Base-by-base conservation (phyloP, 2,888 invertebrate genomes). In the Chydorus sphaericus region DNA sequence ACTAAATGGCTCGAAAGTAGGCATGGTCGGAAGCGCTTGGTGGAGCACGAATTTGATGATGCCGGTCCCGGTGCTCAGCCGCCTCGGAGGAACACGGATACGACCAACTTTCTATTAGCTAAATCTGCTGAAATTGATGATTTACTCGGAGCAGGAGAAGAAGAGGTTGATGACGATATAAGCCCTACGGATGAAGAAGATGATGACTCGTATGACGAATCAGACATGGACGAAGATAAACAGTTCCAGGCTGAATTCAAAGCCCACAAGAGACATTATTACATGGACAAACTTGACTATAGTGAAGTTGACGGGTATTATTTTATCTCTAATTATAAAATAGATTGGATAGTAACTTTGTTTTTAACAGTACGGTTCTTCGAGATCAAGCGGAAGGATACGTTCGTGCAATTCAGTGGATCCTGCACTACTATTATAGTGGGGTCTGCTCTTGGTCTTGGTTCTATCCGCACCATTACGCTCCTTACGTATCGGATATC, bases 371-470 rank as follows among this genome's bases (percentile, higher is more conserved):
- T 2, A 82, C 83, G 63, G 83, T 88, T 7, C 70, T 92, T 64
- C 76, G 77, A 18, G 80, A 80, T 36, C 90, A 92, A 72, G 88
- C 92, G 0, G 82, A 84, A 66, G 82, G 86, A 52, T 98, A 96
- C 68, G 84, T 97, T 10, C 76, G 83, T 38, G 96, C 93, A 0
- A 81, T 98, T 51, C 96, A 97, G 65, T 98, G 97, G 97, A 91
- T 92, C 67, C 74, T 97, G 18, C 79, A 85, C 67, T 98, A 98
- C 70, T 98, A 98, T 70, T 97, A 93, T 71, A 83, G 89, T 65
- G 97, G 97, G 6, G 90, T 93, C 48, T 85, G 86, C 53, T 94
- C 93, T 0, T 98, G 98, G 98, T 87, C 90, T 30, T 98, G 97
- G 97, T 96, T 78, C 71, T 98, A 94, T 70, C 93, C 94, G 0